Evolutionary conservation across 2,797 vertebrate species (phyloP).

Genomic region (Lophotriccus pileatus): DNA sequence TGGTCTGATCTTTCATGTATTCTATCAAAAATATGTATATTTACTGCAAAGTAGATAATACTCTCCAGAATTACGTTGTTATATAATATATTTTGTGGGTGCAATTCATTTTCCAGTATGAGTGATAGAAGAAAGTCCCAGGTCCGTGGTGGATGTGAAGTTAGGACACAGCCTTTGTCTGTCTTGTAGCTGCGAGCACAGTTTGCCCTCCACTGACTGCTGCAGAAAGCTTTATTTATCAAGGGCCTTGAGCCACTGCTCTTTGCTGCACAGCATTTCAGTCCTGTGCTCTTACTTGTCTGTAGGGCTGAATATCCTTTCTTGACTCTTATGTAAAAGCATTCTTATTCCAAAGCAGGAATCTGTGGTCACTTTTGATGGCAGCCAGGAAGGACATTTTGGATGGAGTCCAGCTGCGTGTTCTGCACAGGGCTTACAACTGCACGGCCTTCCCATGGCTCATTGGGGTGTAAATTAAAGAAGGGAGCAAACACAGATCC

Average conservation of each 20-base stretch:
- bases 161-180: neutral
- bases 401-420: fast-evolving
- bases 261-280: neutral
- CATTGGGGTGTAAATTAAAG: neutral
- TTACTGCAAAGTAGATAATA: neutral
- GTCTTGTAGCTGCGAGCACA: neutral
- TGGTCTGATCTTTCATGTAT: neutral
- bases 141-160: neutral
- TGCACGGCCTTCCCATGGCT: neutral
- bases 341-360: fast-evolving
- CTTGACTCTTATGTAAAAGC: neutral
- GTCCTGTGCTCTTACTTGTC: neutral
- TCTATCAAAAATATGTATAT: neutral
- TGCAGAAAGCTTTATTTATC: neutral
- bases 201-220: neutral
- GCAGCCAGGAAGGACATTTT: fast-evolving
- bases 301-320: neutral
- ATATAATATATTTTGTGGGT: neutral
- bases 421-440: fast-evolving
- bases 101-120: neutral
- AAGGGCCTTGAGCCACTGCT: neutral
- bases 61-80: neutral
- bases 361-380: fast-evolving
- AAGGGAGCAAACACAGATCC: neutral
- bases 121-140: neutral